Conservation (phyloP, 2,888 invertebrate species). For the Eupithecia tripunctaria region DNA sequence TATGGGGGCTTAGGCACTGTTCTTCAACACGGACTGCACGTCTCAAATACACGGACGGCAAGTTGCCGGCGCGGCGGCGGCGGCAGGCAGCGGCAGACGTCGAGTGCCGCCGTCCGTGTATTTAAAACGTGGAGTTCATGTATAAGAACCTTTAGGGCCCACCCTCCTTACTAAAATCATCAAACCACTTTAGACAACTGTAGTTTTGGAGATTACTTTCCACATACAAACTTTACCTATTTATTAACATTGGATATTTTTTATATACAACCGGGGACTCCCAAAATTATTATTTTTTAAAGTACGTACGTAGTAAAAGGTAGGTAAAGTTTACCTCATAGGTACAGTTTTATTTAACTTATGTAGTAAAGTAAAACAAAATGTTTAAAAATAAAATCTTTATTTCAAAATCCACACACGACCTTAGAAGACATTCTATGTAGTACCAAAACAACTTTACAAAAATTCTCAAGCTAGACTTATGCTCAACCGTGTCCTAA, state of each 20-base stretch:
- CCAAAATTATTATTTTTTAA: not conserved
- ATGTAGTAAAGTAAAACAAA: not conserved
- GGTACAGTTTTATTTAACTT: not conserved
- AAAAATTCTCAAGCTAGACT: conserved; percentile 49
- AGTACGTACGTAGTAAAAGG: not conserved
- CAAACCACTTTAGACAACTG: not conserved
- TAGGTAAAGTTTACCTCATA: no score
- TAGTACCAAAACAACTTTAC: conserved; percentile 68
- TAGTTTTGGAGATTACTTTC: not conserved
- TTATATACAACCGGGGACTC: not conserved
- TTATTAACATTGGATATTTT: no score
- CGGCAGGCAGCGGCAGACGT: no score
- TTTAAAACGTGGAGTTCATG: no score
- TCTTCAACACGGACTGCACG: no score
- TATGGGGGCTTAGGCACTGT: no score
- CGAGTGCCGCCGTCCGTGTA: no score
- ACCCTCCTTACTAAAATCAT: no score
- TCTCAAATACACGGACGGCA: no score
- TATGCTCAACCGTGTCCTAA: conserved; percentile 73
- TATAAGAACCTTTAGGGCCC: no score
- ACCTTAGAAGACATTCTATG: conserved; percentile 71
- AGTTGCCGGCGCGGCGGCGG: no score
- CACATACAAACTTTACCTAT: not conserved
- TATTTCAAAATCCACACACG: conserved; percentile 79
- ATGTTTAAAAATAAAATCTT: conserved; percentile 77